These are phyloP conservation scores for Ovibos moschatus DNA, from an alignment of 2,113 vertebrate genomes.

Conservation along the genomic window DNA sequence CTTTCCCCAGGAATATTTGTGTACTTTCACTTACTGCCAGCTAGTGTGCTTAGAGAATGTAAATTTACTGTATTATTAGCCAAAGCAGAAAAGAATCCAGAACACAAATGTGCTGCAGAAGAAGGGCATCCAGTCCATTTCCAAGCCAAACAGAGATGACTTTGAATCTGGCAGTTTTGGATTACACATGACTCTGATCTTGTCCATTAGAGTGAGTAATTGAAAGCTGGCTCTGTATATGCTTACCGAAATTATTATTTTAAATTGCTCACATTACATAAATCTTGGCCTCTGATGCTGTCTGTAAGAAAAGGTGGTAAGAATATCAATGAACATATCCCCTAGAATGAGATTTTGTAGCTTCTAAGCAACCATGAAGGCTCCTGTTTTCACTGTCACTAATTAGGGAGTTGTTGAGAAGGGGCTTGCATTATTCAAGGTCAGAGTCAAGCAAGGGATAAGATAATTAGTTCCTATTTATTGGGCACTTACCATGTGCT, in stretches of 20 bases:
- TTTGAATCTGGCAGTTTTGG: constrained; percentile 15
- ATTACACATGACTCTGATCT: constrained; percentile 43
- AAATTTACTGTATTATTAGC: constrained; percentile 35
- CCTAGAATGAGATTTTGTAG: constrained; percentile 32
- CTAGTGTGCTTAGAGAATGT: background rate
- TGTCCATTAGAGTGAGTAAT: constrained; percentile 66
- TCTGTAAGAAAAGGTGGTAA: constrained; percentile 39
- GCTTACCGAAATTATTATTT: constrained; percentile 59
- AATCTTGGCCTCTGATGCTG: constrained; percentile 20
- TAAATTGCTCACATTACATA: constrained; percentile 64
- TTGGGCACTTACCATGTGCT: background rate
- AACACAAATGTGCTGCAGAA: constrained; percentile 12
- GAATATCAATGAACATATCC: constrained; percentile 63
- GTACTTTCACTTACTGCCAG: background rate
- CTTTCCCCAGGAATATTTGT: background rate
- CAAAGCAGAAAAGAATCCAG: constrained; percentile 25
- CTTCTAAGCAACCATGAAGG: constrained; percentile 33
- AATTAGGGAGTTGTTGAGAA: constrained; percentile 45
- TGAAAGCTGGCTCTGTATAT: constrained; percentile 46
- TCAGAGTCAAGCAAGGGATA: background rate
- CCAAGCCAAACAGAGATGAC: constrained; percentile 11
- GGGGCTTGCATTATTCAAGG: background rate
- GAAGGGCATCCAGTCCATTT: constrained; percentile 11
- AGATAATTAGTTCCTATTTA: constrained; percentile 1
- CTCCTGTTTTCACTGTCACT: constrained; percentile 29